These are phyloP conservation scores for Sebastes glaucus DNA, from an alignment of 2,797 vertebrate species.

Conservation along the genomic window DNA sequence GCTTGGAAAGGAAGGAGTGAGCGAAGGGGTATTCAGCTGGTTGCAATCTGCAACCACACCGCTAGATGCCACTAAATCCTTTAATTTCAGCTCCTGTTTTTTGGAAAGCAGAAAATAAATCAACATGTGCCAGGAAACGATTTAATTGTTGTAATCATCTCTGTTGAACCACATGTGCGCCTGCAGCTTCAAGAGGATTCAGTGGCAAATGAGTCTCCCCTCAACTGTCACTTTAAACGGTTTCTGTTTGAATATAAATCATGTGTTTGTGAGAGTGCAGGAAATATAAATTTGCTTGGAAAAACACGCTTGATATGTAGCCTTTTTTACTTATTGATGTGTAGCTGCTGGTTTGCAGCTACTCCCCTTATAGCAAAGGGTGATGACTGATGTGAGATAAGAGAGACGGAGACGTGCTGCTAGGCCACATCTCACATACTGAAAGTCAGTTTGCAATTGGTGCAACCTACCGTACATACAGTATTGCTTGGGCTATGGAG, in stretches of 20 bases:
- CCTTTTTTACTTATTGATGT: not conserved
- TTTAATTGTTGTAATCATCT: not conserved
- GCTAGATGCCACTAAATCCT: too few species aligned
- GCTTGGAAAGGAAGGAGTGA: too few species aligned
- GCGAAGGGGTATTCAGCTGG: too few species aligned
- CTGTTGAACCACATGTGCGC: not conserved
- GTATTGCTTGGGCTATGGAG: not conserved
- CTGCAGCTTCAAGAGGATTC: not conserved
- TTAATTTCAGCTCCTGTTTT: not conserved
- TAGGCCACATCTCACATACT: conserved; percentile 4
- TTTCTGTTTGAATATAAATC: not conserved
- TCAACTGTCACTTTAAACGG: not conserved
- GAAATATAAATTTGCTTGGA: not conserved
- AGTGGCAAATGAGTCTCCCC: not conserved
- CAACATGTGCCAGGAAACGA: not conserved
- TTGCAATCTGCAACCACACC: too few species aligned
- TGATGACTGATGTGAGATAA: conserved; percentile 18
- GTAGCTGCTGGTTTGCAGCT: not conserved
- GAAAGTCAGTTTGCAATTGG: not conserved
- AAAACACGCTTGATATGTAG: not conserved
- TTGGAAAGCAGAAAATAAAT: not conserved
- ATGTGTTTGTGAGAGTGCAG: not conserved
- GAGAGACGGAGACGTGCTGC: conserved; percentile 8
- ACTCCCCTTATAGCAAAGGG: not conserved
- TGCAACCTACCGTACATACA: not conserved